These are phyloP conservation scores for Kobus ellipsiprymnus DNA, from an alignment of 2,113 vertebrate species.

Conservation along the genomic window DNA sequence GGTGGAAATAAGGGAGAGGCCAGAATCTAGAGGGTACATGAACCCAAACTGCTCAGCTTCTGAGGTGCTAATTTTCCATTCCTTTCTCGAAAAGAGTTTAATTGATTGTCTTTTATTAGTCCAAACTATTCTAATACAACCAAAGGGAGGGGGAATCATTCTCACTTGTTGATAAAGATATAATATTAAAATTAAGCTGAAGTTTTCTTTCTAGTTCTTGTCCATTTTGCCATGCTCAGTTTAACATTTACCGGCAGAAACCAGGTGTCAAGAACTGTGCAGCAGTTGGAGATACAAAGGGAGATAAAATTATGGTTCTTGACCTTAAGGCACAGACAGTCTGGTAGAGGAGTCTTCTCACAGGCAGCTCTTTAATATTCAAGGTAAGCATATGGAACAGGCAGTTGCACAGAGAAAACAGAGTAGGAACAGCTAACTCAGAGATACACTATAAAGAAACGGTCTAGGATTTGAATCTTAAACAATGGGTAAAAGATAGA, in stretches of 20 bases:
- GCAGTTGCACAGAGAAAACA: too few species aligned
- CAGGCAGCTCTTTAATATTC: neutral
- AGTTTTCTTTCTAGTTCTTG: neutral
- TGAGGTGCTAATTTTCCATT: neutral
- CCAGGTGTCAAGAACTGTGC: neutral
- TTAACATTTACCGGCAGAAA: neutral
- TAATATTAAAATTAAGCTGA: neutral
- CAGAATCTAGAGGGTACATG: neutral
- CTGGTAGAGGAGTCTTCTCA: neutral
- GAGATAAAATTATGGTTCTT: neutral
- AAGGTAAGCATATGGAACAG: neutral
- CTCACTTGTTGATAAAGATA: neutral
- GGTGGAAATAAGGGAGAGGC: neutral
- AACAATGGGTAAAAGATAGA: too few species aligned
- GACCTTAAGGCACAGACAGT: neutral
- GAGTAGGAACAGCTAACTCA: neutral
- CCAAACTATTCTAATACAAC: neutral
- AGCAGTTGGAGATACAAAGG: neutral
- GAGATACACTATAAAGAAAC: neutral
- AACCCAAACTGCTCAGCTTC: neutral
- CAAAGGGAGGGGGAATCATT: rapidly evolving
- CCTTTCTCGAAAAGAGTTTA: rapidly evolving
- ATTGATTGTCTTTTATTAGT: neutral
- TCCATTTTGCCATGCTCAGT: neutral
- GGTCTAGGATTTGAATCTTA: neutral